Evolutionary conservation across 2,113 vertebrate species (phyloP).

Genomic region (Cochlearius cochlearius): DNA sequence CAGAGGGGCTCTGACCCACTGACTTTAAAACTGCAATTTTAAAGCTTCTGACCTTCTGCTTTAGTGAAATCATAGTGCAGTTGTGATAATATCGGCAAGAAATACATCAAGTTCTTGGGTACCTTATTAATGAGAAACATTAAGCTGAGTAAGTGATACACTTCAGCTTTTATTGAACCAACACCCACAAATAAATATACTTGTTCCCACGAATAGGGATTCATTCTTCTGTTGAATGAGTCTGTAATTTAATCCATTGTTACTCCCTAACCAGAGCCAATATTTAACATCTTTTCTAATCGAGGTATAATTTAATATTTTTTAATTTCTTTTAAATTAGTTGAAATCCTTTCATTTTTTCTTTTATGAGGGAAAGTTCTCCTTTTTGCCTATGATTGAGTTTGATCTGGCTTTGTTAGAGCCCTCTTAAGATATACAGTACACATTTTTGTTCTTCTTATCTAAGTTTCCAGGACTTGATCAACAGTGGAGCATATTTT

Average conservation of each 20-base stretch:
- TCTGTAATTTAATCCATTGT: constrained; percentile 63
- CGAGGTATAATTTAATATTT: constrained; percentile 53
- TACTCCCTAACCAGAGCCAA: not conserved
- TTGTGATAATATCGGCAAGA: not conserved
- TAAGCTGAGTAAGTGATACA: not conserved
- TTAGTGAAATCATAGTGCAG: not conserved
- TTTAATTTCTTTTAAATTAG: constrained; percentile 37
- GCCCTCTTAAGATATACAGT: constrained; percentile 31
- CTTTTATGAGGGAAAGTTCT: constrained; percentile 27
- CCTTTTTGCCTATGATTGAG: constrained; percentile 19
- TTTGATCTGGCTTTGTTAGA: constrained; percentile 44
- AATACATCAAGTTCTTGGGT: not conserved
- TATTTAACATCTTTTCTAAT: constrained; percentile 51
- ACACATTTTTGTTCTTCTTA: constrained; percentile 54
- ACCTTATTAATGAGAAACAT: constrained; percentile 29
- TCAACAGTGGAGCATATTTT: constrained; percentile 50
- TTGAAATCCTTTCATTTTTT: constrained; percentile 28
- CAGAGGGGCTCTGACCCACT: not conserved
- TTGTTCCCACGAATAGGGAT: not conserved
- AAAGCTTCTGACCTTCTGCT: not conserved
- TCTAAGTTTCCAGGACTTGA: constrained; percentile 64
- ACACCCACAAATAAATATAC: constrained; percentile 61
- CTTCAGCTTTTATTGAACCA: constrained; percentile 4
- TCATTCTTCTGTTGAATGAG: constrained; percentile 51
- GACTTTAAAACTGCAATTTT: not conserved